Evolutionary conservation across 35 echinoderm and acorn worm genomes (phyloP), one percentile per base, ranked within the genome.

Genomic region (Stichopus chloronotus): DNA sequence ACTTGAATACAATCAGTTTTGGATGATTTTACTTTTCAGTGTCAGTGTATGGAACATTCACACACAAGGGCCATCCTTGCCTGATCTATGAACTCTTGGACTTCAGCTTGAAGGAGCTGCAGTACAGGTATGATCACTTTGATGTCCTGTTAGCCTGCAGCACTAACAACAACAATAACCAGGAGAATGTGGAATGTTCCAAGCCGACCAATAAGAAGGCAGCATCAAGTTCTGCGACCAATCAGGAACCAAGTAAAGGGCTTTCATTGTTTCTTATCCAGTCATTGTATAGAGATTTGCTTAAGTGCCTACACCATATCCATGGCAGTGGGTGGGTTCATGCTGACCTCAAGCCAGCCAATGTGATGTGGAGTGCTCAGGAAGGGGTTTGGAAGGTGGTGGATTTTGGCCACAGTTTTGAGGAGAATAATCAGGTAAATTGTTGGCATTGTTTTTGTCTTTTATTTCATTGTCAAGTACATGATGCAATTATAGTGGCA

Each of bases 351-450:
- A 98, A 98, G 72, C 96, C 96, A 21, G 96, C 96, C 78, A 98
- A 98, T 83, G 86, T 98, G 14, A 95, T 98, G 89, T 98, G 96
- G 96, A 92, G 94, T 78, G 87, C 96, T 19, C 96, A 98, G 78
- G 94, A 95, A 87, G 94, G 96, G 12, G 89, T 92, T 85, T 95
- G 94, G 92, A 98, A 98, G 88, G 90, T 98, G 30, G 92, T 98
- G 55, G 96, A 98, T 83, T 98, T 98, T 94, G 96, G 96, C 54
- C 96, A 95, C 77, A 98, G 96, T 81, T 95, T 98, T 76, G 94
- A 98, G 24, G 94, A 95, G 65, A 92, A 87, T 72, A 90, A 90
- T 56, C 94, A 98, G 92, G 96, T 95, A n/a, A 93, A 79, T 10
- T 8, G 22, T 43, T 3, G 3, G 30, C 30, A 43, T 43, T 82